These are phyloP conservation scores for Mixornis gularis DNA, from an alignment of 2,113 vertebrate species.

Conservation along the genomic window DNA sequence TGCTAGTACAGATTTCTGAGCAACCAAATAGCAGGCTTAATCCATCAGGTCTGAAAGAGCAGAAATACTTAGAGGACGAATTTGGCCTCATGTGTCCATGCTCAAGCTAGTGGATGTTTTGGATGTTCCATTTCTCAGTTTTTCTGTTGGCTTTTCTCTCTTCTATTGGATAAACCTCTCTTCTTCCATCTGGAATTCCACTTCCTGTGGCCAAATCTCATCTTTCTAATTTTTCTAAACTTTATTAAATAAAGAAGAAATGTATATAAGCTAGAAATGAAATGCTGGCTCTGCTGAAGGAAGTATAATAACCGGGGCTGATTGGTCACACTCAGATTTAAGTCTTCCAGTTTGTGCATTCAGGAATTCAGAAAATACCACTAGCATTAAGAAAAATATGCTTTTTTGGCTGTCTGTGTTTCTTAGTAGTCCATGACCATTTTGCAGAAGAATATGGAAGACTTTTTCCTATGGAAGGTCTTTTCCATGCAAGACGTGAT, in stretches of 20 bases:
- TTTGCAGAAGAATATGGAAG: not conserved
- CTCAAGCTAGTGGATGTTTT: not conserved
- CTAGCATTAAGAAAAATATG: not conserved
- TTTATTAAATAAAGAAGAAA: not conserved
- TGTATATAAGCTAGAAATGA: not conserved
- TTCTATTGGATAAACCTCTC: not conserved
- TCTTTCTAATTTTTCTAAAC: not conserved
- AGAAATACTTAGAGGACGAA: not conserved
- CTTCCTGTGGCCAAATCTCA: not conserved
- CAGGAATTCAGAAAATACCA: not conserved
- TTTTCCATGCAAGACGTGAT: not conserved
- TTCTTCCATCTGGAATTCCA: constrained; percentile 29
- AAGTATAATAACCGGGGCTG: not conserved
- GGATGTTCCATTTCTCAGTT: not conserved
- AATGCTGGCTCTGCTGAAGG: not conserved
- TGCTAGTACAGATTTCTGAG: not conserved
- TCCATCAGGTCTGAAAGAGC: not conserved
- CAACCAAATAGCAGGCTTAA: not conserved
- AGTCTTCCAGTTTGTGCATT: not conserved
- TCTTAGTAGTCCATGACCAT: not conserved
- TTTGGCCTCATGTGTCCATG: not conserved
- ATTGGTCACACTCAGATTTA: not conserved
- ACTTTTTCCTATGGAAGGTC: not conserved
- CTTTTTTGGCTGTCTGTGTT: not conserved
- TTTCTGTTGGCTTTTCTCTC: constrained; percentile 1